Conservation (phyloP, 2,113 vertebrate species). For the Alligator sinensis region DNA sequence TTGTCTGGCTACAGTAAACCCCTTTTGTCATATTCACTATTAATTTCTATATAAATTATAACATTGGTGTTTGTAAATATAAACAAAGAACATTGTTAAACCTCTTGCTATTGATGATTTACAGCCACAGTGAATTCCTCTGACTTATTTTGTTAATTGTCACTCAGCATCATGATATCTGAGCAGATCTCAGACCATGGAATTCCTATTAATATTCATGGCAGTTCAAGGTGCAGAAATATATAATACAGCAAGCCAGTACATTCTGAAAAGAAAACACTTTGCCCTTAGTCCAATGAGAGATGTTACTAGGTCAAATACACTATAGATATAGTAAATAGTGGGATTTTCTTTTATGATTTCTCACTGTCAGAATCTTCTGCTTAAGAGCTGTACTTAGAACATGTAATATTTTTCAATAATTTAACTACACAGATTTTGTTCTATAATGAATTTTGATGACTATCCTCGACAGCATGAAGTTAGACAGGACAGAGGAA, state of each 20-base stretch:
- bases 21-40: slow-evolving; percentile 4
- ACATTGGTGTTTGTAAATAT: slow-evolving; percentile 47
- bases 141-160: slow-evolving; percentile 13
- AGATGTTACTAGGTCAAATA: not conserved
- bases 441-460: not conserved
- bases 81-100: slow-evolving; percentile 66
- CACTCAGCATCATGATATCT: not conserved
- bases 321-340: not conserved
- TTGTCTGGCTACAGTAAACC: slow-evolving; percentile 43
- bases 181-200: not conserved
- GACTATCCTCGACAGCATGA: not conserved
- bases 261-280: not conserved
- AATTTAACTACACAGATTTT: not conserved
- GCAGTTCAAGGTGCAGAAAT: not conserved
- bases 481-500: fast-evolving
- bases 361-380: not conserved
- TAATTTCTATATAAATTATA: slow-evolving; percentile 33
- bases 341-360: not conserved
- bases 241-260: fast-evolving
- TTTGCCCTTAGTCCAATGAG: not conserved
- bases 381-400: fast-evolving
- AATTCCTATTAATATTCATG: not conserved
- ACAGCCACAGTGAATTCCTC: slow-evolving; percentile 10
- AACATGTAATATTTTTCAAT: not conserved
- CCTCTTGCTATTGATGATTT: slow-evolving; percentile 47